phyloP scores from a whole-genome alignment of 2,888 invertebrate species.

The Drosophila mimetica region DNA sequence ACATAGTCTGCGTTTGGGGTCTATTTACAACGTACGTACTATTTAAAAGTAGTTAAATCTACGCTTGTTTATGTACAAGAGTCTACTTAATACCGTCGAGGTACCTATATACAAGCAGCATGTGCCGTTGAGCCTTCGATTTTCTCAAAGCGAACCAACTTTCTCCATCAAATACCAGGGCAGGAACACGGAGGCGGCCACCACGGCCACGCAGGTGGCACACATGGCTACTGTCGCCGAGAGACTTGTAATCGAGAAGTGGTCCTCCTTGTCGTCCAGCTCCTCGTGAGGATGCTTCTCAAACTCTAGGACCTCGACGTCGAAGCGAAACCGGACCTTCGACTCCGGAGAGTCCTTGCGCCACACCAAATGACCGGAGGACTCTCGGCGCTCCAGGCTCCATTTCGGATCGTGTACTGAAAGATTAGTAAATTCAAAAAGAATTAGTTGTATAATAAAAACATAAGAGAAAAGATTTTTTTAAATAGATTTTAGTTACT shows the following conservation, averaged over 20 bases:
- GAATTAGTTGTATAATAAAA: background rate
- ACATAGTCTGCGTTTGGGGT: conserved; percentile 23
- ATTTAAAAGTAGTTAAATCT: conserved; percentile 60
- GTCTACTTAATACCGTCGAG: conserved; percentile 69
- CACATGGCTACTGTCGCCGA: conserved; percentile 81
- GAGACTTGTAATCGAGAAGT: conserved; percentile 73
- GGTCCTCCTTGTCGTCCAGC: conserved; percentile 63
- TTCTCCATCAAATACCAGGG: conserved; percentile 84
- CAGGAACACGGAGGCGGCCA: conserved; percentile 82
- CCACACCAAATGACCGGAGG: conserved; percentile 85
- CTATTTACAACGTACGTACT: conserved; percentile 46
- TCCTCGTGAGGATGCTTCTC: conserved; percentile 84
- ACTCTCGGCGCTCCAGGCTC: conserved; percentile 84
- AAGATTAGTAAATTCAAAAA: conserved; percentile 12
- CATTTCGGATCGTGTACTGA: conserved; percentile 84
- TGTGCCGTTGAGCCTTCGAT: background rate
- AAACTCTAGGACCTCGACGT: conserved; percentile 84
- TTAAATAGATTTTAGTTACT: no score
- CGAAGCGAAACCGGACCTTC: conserved; percentile 85
- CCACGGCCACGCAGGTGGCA: conserved; percentile 83
- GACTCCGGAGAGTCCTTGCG: conserved; percentile 83
- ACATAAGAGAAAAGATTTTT: no score
- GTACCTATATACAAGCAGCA: conserved; percentile 34
- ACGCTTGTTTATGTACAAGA: conserved; percentile 56
- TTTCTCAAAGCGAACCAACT: conserved; percentile 55